Percentiles rank a stretch among this genome's conserved stretches.
Conservation (phyloP, 2,888 invertebrate genomes). For the Anaspis maculata region DNA sequence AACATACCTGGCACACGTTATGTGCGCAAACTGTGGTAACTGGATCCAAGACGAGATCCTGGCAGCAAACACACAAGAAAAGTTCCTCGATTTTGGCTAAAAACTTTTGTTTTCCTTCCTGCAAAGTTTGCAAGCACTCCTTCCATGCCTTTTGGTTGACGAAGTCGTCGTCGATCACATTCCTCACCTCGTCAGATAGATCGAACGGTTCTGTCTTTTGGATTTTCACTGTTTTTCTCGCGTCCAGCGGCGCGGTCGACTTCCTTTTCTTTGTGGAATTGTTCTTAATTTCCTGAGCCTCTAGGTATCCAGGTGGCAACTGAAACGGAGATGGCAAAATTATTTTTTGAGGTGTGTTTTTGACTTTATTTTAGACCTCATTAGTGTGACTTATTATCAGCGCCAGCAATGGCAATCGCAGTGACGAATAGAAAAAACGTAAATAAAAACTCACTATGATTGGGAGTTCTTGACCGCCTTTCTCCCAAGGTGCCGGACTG, state of each 20-base stretch:
- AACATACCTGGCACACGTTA: slow-evolving; percentile 62
- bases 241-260: too few species aligned
- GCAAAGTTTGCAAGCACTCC: slow-evolving; percentile 47
- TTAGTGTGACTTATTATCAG: too few species aligned
- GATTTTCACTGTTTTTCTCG: slow-evolving; percentile 39
- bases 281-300: slow-evolving; percentile 44
- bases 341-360: not conserved
- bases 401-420: not conserved
- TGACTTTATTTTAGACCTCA: too few species aligned
- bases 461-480: slow-evolving; percentile 53
- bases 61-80: slow-evolving; percentile 75
- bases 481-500: slow-evolving; percentile 70
- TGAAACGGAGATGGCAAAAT: slow-evolving; percentile 10
- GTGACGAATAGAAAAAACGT: not conserved
- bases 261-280: slow-evolving; percentile 18
- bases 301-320: slow-evolving; percentile 66
- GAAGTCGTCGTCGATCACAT: slow-evolving; percentile 49
- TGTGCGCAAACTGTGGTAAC: slow-evolving; percentile 67
- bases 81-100: slow-evolving; percentile 54
- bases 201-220: slow-evolving; percentile 26
- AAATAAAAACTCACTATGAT: slow-evolving; percentile 29
- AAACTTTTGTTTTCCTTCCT: slow-evolving; percentile 53
- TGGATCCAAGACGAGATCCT: slow-evolving; percentile 61
- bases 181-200: slow-evolving; percentile 30
- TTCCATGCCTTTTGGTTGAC: slow-evolving; percentile 61